phyloP scores from a whole-genome alignment of 2,888 invertebrate species.

The Sceliomorpha sp. region DNA sequence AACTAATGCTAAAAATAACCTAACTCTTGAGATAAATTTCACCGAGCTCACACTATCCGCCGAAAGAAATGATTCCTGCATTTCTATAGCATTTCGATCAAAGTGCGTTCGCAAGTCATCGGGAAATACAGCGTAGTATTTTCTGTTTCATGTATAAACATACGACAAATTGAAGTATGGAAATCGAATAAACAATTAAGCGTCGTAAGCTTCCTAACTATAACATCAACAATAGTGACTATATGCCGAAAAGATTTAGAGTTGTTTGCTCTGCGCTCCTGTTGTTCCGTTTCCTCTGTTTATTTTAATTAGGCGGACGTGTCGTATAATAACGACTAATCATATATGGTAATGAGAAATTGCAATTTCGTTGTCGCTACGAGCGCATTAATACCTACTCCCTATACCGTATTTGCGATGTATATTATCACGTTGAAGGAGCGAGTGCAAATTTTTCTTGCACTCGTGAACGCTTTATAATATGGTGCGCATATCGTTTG shows the following conservation, averaged over 20 bases:
- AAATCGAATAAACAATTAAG: slow-evolving; percentile 18
- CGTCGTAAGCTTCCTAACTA: neutral
- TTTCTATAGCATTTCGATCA: no score
- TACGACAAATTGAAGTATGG: slow-evolving; percentile 16
- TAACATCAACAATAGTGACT: slow-evolving; percentile 10
- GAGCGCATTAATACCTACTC: no score
- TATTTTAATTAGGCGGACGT: slow-evolving; percentile 25
- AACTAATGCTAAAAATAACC: no score
- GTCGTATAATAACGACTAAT: slow-evolving; percentile 36
- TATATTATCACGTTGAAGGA: no score
- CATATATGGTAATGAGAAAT: slow-evolving; percentile 43
- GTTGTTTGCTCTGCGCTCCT: slow-evolving; percentile 21
- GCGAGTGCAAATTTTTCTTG: slow-evolving; percentile 21
- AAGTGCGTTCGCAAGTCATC: no score
- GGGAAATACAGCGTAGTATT: no score
- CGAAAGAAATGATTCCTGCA: no score
- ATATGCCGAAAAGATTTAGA: slow-evolving; percentile 24
- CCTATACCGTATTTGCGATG: no score
- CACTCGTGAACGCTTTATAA: slow-evolving; percentile 9
- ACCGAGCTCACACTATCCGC: no score
- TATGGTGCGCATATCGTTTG: slow-evolving; percentile 6
- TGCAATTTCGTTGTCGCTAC: slow-evolving; percentile 19
- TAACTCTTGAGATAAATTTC: no score
- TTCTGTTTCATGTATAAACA: no score
- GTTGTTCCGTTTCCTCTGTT: slow-evolving; percentile 23